phyloP scores from a whole-genome alignment of 2,797 vertebrate genomes.

The Falco biarmicus region DNA sequence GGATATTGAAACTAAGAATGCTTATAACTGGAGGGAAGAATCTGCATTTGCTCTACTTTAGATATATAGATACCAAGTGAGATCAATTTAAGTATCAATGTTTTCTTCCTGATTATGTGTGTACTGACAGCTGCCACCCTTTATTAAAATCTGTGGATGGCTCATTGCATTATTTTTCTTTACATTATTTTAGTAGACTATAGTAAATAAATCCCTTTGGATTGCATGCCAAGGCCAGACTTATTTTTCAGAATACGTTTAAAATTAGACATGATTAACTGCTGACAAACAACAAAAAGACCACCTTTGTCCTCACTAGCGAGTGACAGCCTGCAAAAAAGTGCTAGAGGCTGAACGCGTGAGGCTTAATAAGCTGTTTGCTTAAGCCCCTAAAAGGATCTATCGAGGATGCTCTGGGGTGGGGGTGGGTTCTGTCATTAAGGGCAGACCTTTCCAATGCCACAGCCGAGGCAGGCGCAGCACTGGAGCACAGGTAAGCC shows the following conservation, averaged over 20 bases:
- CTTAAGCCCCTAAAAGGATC: neutral
- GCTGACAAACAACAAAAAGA: neutral
- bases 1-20: neutral
- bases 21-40: neutral
- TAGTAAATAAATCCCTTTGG: neutral
- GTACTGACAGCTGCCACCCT: neutral
- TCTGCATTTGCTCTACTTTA: neutral
- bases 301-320: neutral
- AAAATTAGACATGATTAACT: neutral
- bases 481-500: neutral
- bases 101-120: neutral
- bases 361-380: neutral
- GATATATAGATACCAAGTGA: neutral
- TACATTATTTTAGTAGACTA: neutral
- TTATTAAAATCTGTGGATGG: constrained; percentile 51
- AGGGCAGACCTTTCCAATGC: neutral
- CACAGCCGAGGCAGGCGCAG: too few species aligned
- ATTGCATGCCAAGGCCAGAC: neutral
- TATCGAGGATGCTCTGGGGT: neutral
- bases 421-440: neutral
- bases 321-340: neutral
- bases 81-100: neutral
- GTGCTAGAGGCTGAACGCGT: accelerated
- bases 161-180: neutral
- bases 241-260: constrained; percentile 1